A percentile compares a stretch with the other conserved stretches of the same genome.
Conservation (phyloP, 2,113 vertebrate species). For the Pao palembangensis region DNA sequence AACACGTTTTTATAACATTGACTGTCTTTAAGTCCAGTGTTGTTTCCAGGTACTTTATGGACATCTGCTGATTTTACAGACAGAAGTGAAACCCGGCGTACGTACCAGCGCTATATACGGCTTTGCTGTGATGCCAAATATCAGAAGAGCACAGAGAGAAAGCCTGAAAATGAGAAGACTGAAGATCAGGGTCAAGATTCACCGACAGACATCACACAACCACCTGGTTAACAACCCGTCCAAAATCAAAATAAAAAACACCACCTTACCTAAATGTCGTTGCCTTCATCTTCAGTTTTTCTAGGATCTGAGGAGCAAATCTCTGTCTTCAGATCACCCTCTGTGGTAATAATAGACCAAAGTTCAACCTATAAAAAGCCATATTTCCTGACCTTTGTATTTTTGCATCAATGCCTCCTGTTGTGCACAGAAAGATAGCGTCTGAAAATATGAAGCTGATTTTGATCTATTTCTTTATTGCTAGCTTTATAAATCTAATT, state of each 20-base stretch:
- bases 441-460: not conserved
- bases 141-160: conserved; percentile 53
- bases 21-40: too few relatives aligned
- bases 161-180: conserved; percentile 47
- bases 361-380: conserved; percentile 55
- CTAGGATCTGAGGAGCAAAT: not conserved
- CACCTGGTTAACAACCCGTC: not conserved
- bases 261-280: conserved; percentile 62
- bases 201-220: not conserved
- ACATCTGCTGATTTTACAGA: too few relatives aligned
- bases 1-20: too few relatives aligned
- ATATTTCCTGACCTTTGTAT: conserved; percentile 54
- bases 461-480: not conserved
- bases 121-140: conserved; percentile 56
- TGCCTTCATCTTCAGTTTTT: conserved; percentile 14
- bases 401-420: conserved; percentile 7
- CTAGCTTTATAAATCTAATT: not conserved
- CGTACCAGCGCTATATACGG: conserved; percentile 66
- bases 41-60: too few relatives aligned
- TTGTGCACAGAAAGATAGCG: conserved; percentile 3
- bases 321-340: conserved; percentile 5
- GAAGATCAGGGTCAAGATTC: conserved; percentile 5
- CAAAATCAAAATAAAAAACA: conserved; percentile 11
- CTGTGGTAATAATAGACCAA: conserved; percentile 53
- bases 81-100: conserved; percentile 5